phyloP scores from a whole-genome alignment of 2,888 invertebrate genomes.

The Ochropleura plecta region DNA sequence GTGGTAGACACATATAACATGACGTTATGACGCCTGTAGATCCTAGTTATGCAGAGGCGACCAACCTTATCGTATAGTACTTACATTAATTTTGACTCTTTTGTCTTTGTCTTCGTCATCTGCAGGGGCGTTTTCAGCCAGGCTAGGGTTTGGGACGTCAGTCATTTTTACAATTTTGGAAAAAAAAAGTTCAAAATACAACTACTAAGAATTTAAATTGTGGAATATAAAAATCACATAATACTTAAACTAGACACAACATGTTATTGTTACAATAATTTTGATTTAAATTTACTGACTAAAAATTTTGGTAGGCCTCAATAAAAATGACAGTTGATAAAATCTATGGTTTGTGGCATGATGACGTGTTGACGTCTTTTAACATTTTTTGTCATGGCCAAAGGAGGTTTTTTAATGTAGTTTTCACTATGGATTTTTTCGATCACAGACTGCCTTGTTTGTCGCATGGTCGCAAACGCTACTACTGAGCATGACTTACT shows the following conservation, averaged over 20 bases:
- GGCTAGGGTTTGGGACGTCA: slow-evolving; percentile 12
- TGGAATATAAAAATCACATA: slow-evolving; percentile 12
- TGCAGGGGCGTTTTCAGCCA: slow-evolving; percentile 19
- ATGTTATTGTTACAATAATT: slow-evolving; percentile 58
- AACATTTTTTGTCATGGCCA: background rate
- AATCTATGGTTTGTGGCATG: background rate
- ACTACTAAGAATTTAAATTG: slow-evolving; percentile 62
- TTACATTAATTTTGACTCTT: slow-evolving; percentile 83
- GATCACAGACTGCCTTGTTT: too few species aligned
- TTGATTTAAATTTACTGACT: slow-evolving; percentile 32
- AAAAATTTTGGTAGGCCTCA: slow-evolving; percentile 38
- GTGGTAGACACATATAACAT: too few species aligned
- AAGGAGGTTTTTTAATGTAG: background rate
- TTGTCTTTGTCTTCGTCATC: slow-evolving; percentile 79
- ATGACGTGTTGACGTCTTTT: background rate
- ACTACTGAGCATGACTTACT: too few species aligned
- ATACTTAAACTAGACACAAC: slow-evolving; percentile 34
- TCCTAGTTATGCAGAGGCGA: background rate
- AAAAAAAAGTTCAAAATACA: background rate
- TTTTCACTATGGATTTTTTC: too few species aligned
- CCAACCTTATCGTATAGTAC: background rate
- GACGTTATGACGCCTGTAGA: background rate
- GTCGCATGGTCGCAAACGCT: too few species aligned
- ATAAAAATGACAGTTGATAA: slow-evolving; percentile 21
- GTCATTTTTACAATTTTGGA: slow-evolving; percentile 71